Evolutionary conservation across 2,888 invertebrate genomes (phyloP), one percentile per base, ranked within the genome.

Genomic region (Drosophila flavopinicola): DNA sequence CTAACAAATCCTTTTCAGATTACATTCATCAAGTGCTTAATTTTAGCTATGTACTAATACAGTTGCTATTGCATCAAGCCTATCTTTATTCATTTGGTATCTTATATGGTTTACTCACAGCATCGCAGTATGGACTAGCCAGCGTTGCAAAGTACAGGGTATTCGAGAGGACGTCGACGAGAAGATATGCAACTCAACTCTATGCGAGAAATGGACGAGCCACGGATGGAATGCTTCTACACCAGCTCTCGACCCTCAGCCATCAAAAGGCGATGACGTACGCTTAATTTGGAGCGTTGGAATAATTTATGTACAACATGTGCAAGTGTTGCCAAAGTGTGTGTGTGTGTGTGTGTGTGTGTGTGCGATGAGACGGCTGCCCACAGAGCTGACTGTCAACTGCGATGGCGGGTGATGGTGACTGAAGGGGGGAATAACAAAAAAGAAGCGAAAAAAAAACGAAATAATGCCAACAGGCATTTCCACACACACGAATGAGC

Each of bases 211-310:
- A 30, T 24, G 47, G 35, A 47, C 39, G 45, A 48, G 15, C 23
- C 54, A 49, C 51, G 38, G 49, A 41, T 42, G 49, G 32, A 38
- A 30, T 53, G 57, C 6, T 30, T 48, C 27, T 30, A 2, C 25
- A 9, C 10, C 25, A 42, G 54, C 47, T 37, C 38, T 44, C 42
- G 51, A 63, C 63, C 61, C 69, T 57, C 58, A 27, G 64, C 70
- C 72, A 75, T 78, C 75, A 75, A 84, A 85, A 88, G 85, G 86
- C 78, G 88, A 87, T 89, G 89, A 88, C 86, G 88, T 85, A 74
- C 78, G 88, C 87, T 87, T 88, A 85, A 89, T 89, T 89, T 85
- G 77, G 63, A 76, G 69, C 78, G 59, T 58, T 64, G 54, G 72
- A 84, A 87, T 87, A 82, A 88, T 87, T 88, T 85, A 87, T 88